Conservation (phyloP, 2,797 vertebrate genomes). For the Poecilia velifera region DNA sequence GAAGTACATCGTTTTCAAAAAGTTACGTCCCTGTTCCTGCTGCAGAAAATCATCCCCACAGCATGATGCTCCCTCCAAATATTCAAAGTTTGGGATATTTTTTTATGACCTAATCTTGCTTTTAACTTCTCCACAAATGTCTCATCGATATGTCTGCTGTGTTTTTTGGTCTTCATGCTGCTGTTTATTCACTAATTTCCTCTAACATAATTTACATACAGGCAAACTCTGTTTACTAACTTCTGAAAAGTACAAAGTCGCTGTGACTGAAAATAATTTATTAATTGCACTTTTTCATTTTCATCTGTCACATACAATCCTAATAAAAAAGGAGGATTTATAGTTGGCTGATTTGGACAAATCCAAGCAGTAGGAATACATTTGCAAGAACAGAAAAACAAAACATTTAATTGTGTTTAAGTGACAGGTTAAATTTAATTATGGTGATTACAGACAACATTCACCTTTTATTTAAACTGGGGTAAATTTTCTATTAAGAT, state of each 20-base stretch:
- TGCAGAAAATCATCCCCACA: neutral
- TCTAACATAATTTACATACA: neutral
- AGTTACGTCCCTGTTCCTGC: neutral
- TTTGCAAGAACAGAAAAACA: too few species aligned
- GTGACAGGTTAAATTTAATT: too few species aligned
- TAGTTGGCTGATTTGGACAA: too few species aligned
- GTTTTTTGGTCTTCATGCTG: neutral
- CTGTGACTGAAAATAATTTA: neutral
- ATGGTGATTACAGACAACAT: too few species aligned
- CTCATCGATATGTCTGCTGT: neutral
- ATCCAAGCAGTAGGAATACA: too few species aligned
- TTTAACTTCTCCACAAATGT: neutral
- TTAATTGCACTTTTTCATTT: neutral
- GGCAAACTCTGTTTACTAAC: neutral
- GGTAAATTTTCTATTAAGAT: neutral
- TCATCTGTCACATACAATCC: neutral
- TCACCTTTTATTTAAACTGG: too few species aligned
- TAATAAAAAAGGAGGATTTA: neutral
- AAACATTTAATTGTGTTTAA: too few species aligned
- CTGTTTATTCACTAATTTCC: neutral
- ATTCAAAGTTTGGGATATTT: neutral
- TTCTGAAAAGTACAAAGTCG: neutral
- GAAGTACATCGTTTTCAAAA: too few species aligned
- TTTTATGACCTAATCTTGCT: neutral
- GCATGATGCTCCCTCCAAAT: neutral